phyloP scores from a whole-genome alignment of 2,888 invertebrate species.

The Meandrusa payeni region DNA sequence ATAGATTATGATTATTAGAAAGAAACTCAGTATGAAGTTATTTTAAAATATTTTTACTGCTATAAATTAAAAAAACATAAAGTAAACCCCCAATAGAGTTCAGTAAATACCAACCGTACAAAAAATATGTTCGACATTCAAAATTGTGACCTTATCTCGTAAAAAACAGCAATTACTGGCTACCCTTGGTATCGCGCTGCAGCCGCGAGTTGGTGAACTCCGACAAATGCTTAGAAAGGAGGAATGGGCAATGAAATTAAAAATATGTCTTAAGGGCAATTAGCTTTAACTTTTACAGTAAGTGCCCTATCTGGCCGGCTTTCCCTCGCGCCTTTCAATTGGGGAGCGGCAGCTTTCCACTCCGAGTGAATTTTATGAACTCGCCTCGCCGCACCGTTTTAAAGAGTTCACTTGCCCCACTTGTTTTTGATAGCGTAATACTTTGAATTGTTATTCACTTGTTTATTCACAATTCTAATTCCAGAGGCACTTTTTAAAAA shows the following conservation, averaged over 20 bases:
- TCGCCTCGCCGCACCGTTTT: conserved; percentile 34
- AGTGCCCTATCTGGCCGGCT: conserved; percentile 71
- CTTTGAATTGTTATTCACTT: conserved; percentile 4
- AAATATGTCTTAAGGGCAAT: conserved; percentile 83
- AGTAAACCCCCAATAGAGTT: conserved; percentile 2
- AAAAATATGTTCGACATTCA: conserved; percentile 76
- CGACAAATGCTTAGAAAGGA: conserved; percentile 72
- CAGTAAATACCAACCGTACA: conserved; percentile 41
- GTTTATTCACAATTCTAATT: conserved; percentile 12
- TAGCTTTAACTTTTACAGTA: conserved; percentile 81
- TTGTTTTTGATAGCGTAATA: conserved; percentile 6
- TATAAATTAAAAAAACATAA: conserved; percentile 16
- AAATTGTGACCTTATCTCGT: conserved; percentile 75
- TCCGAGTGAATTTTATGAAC: conserved; percentile 76
- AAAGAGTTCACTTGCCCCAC: conserved; percentile 52
- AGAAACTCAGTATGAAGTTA: too few species aligned
- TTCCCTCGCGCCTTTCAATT: conserved; percentile 76
- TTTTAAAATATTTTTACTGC: too few species aligned
- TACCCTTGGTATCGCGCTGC: conserved; percentile 59
- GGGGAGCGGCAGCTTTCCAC: conserved; percentile 67
- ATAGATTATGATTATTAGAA: too few species aligned
- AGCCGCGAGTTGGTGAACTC: conserved; percentile 66
- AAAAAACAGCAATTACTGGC: conserved; percentile 75
- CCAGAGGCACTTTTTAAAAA: too few species aligned
- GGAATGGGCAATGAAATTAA: conserved; percentile 81